Evolutionary conservation across 2,113 vertebrate genomes (phyloP).

Genomic region (Ailuropoda melanoleuca): DNA sequence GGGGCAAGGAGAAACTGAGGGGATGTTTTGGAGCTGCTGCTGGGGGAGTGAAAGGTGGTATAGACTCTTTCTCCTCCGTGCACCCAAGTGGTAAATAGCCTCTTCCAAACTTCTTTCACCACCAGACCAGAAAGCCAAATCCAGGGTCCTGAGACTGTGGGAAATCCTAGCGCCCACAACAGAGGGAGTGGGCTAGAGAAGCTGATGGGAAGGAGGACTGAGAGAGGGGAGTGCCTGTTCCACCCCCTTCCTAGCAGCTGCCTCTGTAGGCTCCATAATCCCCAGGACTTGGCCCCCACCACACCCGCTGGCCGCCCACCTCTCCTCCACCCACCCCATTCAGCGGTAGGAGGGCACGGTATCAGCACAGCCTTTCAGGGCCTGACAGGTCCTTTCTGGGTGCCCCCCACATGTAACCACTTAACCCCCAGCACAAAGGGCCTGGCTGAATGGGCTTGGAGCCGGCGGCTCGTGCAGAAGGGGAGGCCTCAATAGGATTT

Average conservation of each 20-base stretch:
- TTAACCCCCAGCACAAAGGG: conserved; percentile 89
- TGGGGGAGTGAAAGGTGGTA: neutral
- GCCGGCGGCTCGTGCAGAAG: conserved; percentile 84
- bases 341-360: conserved; percentile 55
- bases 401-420: conserved; percentile 87
- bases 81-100: neutral
- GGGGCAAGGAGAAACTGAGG: neutral
- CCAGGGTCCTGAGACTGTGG: neutral
- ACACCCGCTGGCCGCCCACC: conserved; percentile 53
- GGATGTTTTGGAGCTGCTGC: neutral
- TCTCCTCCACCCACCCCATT: conserved; percentile 64
- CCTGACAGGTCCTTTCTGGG: conserved; percentile 83
- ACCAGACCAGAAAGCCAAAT: neutral
- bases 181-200: neutral
- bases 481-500: conserved; percentile 85
- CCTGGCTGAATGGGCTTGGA: conserved; percentile 83
- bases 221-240: neutral
- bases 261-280: conserved; percentile 67
- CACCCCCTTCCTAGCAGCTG: conserved; percentile 71
- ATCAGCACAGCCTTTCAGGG: conserved; percentile 56
- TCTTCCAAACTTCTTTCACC: neutral
- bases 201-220: neutral
- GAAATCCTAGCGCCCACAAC: neutral
- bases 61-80: neutral
- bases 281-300: neutral